These are phyloP conservation scores for Epicauta chinensis DNA, from an alignment of 1,140 invertebrate genomes.

Conservation along the genomic window DNA sequence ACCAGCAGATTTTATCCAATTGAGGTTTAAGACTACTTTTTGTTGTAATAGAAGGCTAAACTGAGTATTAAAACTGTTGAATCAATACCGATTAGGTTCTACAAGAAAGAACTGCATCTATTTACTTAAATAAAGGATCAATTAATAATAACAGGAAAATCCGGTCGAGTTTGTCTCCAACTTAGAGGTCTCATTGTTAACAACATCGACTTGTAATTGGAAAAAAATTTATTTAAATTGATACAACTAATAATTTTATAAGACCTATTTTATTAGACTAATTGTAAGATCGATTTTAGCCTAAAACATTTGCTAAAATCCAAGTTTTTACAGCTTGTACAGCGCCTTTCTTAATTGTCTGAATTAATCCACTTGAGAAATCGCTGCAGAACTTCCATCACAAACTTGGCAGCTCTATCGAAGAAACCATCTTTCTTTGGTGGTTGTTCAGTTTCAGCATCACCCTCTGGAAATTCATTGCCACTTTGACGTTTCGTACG, in stretches of 20 bases:
- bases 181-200: no score
- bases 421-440: constrained; percentile 35
- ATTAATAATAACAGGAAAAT: no score
- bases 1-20: no score
- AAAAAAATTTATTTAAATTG: no score
- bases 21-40: no score
- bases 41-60: no score
- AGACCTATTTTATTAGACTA: neutral
- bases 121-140: no score
- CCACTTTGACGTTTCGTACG: neutral
- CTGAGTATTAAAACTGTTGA: no score
- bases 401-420: constrained; percentile 40
- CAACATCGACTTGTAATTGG: no score
- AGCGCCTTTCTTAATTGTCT: constrained; percentile 28
- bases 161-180: no score
- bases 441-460: constrained; percentile 1
- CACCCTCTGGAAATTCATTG: neutral
- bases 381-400: constrained; percentile 39
- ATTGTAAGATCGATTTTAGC: constrained; percentile 19
- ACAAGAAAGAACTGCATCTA: no score
- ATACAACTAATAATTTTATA: neutral
- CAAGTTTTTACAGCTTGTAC: constrained; percentile 14
- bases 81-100: no score
- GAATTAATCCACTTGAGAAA: constrained; percentile 43
- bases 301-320: constrained; percentile 23